Evolutionary conservation across 2,797 vertebrate species (phyloP).

Genomic region (Sarcophilus harrisii): DNA sequence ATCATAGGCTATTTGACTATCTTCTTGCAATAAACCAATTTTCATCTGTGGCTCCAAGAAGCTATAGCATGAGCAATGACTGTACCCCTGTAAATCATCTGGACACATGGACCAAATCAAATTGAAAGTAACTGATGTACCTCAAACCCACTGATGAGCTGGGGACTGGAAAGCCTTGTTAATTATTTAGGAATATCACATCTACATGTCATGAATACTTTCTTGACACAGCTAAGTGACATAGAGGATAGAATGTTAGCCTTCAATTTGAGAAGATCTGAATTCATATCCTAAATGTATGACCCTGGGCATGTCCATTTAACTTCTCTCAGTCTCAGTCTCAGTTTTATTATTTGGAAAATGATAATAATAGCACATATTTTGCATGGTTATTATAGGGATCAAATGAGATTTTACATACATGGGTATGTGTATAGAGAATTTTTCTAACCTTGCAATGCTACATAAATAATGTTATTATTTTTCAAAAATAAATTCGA

Average conservation of each 20-base stretch:
- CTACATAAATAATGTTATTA: background rate
- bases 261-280: background rate
- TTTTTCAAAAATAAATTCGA: background rate
- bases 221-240: background rate
- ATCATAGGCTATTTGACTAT: background rate
- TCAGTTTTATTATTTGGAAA: background rate
- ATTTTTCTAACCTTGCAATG: background rate
- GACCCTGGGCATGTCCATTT: background rate
- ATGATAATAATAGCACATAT: background rate
- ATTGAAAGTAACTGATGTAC: background rate
- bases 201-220: background rate
- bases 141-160: background rate
- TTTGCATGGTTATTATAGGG: background rate
- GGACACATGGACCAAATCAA: background rate
- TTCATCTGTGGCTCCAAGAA: background rate
- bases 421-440: background rate
- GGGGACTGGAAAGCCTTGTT: background rate
- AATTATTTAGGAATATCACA: background rate
- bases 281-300: background rate
- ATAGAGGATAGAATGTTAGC: background rate
- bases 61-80: background rate
- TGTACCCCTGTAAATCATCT: background rate
- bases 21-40: background rate
- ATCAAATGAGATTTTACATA: background rate
- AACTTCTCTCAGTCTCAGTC: background rate